These are phyloP conservation scores for cat (Felis catus) DNA, from an alignment of 2,113 vertebrate genomes.

Conservation along the genomic window DNA sequence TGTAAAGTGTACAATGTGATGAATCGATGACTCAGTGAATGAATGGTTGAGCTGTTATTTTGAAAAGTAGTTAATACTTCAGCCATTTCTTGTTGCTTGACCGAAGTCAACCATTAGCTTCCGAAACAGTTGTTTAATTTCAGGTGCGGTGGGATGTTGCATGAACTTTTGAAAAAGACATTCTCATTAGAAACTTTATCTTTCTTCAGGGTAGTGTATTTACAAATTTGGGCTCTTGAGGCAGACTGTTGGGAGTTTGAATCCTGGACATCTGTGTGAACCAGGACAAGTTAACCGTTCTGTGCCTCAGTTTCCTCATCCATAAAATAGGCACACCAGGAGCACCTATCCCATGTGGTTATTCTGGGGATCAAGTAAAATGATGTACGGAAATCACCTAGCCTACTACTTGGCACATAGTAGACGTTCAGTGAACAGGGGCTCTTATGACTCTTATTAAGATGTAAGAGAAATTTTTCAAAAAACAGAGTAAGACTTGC, in stretches of 20 bases:
- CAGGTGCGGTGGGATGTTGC: not conserved
- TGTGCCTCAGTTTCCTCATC: constrained; percentile 7
- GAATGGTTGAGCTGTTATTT: constrained; percentile 30
- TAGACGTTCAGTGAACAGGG: not conserved
- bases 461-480: constrained; percentile 37
- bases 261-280: constrained; percentile 8
- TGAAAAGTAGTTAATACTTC: constrained; percentile 37
- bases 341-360: not conserved
- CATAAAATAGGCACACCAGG: not conserved
- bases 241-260: not conserved
- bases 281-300: constrained; percentile 6
- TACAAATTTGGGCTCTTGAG: not conserved
- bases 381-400: not conserved
- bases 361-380: constrained; percentile 3
- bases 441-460: constrained; percentile 60
- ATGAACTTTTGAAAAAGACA: not conserved
- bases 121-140: constrained; percentile 44
- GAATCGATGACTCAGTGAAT: not conserved
- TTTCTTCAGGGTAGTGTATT: constrained; percentile 32
- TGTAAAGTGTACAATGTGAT: not conserved
- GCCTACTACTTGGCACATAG: not conserved
- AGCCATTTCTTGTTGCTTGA: constrained; percentile 31
- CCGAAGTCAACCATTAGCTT: constrained; percentile 22
- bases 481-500: constrained; percentile 44
- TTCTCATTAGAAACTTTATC: constrained; percentile 17